Evolutionary conservation across 2,888 invertebrate genomes (phyloP).

Genomic region (Xanthorhoe designata): DNA sequence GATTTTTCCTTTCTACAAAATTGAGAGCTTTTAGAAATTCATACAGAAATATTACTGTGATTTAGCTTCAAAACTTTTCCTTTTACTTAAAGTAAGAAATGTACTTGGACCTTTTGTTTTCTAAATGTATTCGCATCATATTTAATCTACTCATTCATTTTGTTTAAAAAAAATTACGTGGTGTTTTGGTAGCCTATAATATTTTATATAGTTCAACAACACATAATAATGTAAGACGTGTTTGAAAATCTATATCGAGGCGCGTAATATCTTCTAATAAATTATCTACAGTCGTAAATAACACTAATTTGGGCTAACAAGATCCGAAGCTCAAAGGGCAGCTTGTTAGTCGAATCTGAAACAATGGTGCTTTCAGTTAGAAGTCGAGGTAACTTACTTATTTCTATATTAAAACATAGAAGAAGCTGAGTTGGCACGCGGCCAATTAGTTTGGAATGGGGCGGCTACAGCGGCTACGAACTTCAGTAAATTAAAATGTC

Average conservation of each 20-base stretch:
- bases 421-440: slow-evolving; percentile 62
- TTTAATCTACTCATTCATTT: background rate
- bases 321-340: slow-evolving; percentile 53
- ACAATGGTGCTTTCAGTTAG: slow-evolving; percentile 71
- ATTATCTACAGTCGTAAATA: slow-evolving; percentile 54
- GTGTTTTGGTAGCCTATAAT: background rate
- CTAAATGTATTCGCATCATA: background rate
- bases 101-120: background rate
- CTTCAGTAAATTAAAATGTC: slow-evolving; percentile 12
- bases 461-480: slow-evolving; percentile 29
- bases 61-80: slow-evolving; percentile 19
- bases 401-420: slow-evolving; percentile 71
- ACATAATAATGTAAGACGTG: slow-evolving; percentile 1
- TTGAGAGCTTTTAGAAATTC: slow-evolving; percentile 21
- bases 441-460: slow-evolving; percentile 62
- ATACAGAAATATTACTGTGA: slow-evolving; percentile 18
- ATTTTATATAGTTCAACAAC: background rate
- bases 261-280: slow-evolving; percentile 32
- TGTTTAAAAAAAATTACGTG: background rate
- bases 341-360: slow-evolving; percentile 58
- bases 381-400: slow-evolving; percentile 69
- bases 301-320: slow-evolving; percentile 53
- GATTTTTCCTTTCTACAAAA: slow-evolving; percentile 25
- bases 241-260: slow-evolving; percentile 20
- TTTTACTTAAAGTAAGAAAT: slow-evolving; percentile 2